phyloP scores from a whole-genome alignment of 2,888 invertebrate species.

The Choreutis nemorana region DNA sequence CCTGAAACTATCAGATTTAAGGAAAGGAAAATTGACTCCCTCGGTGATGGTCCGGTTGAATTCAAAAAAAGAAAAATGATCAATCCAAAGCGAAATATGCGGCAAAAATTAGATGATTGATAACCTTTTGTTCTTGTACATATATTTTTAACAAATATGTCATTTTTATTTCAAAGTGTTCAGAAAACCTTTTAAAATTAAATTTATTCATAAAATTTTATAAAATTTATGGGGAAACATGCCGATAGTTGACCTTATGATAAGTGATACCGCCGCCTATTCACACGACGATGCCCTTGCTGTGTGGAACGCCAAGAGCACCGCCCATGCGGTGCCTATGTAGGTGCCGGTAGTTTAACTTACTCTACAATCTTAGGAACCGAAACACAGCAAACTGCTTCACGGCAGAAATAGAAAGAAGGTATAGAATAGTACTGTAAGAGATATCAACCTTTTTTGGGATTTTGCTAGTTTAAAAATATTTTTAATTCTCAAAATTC shows the following conservation, averaged over 20 bases:
- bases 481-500: too few relatives aligned
- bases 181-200: not conserved
- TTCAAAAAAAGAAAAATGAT: slow-evolving; percentile 78
- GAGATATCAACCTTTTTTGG: too few relatives aligned
- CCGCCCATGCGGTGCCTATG: too few relatives aligned
- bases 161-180: not conserved
- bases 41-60: slow-evolving; percentile 59
- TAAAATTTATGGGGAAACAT: not conserved
- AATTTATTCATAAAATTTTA: not conserved
- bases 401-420: too few relatives aligned
- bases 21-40: slow-evolving; percentile 66
- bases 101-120: slow-evolving; percentile 72
- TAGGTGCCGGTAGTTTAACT: too few relatives aligned
- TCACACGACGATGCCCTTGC: too few relatives aligned
- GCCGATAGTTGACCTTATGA: not conserved
- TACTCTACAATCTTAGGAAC: too few relatives aligned
- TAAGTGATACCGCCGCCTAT: not conserved
- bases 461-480: too few relatives aligned
- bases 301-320: too few relatives aligned
- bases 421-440: too few relatives aligned
- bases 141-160: not conserved
- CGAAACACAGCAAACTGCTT: too few relatives aligned
- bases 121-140: slow-evolving; percentile 20
- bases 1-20: slow-evolving; percentile 60
- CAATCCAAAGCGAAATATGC: slow-evolving; percentile 65